phyloP scores from a whole-genome alignment of 2,113 vertebrate species.

The Gulo gulo region DNA sequence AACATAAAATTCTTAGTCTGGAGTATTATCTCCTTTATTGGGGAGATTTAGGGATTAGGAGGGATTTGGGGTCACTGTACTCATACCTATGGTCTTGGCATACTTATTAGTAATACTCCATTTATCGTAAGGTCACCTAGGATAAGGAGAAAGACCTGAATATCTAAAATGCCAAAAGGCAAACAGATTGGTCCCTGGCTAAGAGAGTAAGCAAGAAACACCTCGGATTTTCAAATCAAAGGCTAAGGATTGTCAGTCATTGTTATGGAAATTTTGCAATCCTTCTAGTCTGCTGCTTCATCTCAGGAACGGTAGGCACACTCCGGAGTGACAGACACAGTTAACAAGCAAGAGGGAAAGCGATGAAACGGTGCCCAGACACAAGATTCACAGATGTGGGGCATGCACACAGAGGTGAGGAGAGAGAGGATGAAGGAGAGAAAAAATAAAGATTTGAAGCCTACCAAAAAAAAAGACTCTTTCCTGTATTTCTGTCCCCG shows the following conservation, averaged over 20 bases:
- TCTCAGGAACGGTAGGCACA: background rate
- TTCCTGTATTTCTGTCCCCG: background rate
- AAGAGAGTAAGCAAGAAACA: background rate
- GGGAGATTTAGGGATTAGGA: background rate
- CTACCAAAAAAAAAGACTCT: background rate
- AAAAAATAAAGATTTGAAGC: background rate
- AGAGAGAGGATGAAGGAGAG: background rate
- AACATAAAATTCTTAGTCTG: background rate
- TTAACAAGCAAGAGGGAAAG: background rate
- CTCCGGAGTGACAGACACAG: background rate
- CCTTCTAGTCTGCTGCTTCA: background rate
- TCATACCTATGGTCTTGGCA: background rate
- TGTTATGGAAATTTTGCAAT: background rate
- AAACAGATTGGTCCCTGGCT: background rate
- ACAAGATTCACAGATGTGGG: background rate
- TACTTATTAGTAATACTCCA: background rate
- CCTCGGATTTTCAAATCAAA: background rate
- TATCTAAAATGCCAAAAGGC: background rate
- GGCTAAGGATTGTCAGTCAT: background rate
- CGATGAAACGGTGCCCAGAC: background rate
- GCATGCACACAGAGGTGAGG: background rate
- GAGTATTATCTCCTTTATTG: background rate
- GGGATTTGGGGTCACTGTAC: background rate
- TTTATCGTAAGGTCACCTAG: background rate
- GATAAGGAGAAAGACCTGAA: background rate